Evolutionary conservation across 2,113 vertebrate species (phyloP).

Genomic region (Crotophaga sulcirostris): DNA sequence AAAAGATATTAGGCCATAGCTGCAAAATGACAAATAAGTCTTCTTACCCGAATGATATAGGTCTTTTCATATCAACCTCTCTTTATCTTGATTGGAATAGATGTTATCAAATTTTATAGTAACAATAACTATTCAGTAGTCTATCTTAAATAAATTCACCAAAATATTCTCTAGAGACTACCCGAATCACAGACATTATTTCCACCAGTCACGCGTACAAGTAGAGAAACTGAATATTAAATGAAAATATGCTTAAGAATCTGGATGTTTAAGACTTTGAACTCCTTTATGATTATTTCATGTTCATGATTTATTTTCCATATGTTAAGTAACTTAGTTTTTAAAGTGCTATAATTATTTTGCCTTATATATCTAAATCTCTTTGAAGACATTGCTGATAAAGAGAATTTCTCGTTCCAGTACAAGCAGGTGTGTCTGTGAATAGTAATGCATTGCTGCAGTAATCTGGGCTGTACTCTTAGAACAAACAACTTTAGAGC

Average conservation of each 20-base stretch:
- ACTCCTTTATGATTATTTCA: background rate
- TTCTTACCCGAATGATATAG: background rate
- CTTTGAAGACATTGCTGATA: background rate
- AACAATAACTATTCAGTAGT: background rate
- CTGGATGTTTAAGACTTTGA: background rate
- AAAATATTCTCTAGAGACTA: background rate
- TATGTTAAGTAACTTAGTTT: background rate
- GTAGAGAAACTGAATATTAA: background rate
- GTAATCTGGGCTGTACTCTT: background rate
- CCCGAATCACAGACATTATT: background rate
- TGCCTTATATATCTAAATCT: background rate
- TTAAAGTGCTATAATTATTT: background rate
- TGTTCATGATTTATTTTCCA: background rate
- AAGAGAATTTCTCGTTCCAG: background rate
- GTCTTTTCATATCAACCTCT: background rate
- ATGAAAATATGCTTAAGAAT: background rate
- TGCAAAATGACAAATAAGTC: background rate
- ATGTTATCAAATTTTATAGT: background rate
- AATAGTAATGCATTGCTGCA: background rate
- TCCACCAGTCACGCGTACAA: background rate
- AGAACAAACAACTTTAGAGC: background rate
- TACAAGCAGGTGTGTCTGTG: background rate
- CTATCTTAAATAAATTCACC: background rate
- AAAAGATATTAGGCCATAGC: background rate
- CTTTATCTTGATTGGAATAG: background rate